Conservation (phyloP, 1,140 invertebrate genomes). For the Sitobion miscanthi region DNA sequence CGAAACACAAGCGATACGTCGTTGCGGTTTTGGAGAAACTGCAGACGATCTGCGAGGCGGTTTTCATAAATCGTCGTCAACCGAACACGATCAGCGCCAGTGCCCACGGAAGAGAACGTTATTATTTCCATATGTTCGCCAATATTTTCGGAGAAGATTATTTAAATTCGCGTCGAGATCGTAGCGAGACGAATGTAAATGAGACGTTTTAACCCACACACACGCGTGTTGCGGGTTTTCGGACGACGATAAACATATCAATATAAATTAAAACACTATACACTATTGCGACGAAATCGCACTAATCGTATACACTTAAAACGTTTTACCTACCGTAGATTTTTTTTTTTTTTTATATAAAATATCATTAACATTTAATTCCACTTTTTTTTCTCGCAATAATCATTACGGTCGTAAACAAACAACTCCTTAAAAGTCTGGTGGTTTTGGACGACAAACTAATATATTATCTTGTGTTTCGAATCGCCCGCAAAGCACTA, state of each 20-base stretch:
- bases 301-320: neutral
- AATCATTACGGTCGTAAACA: neutral
- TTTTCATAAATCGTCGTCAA: neutral
- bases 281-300: neutral
- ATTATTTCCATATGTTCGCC: neutral
- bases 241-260: neutral
- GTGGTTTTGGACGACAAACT: neutral
- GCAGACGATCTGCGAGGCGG: too few species aligned
- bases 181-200: neutral
- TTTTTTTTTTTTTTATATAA: neutral
- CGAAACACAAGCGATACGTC: too few species aligned
- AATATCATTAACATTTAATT: slow-evolving; percentile 19
- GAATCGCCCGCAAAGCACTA: neutral
- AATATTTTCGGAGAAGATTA: neutral
- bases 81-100: neutral
- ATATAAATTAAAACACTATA: slow-evolving; percentile 25
- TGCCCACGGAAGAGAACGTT: neutral
- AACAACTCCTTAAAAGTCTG: slow-evolving; percentile 6
- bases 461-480: neutral
- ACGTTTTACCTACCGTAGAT: neutral
- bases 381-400: neutral
- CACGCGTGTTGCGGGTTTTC: neutral
- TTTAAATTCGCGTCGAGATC: neutral
- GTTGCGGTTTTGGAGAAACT: too few species aligned
- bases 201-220: neutral